phyloP scores from a whole-genome alignment of 1,140 invertebrate genomes.

The Drosophila sp. region DNA sequence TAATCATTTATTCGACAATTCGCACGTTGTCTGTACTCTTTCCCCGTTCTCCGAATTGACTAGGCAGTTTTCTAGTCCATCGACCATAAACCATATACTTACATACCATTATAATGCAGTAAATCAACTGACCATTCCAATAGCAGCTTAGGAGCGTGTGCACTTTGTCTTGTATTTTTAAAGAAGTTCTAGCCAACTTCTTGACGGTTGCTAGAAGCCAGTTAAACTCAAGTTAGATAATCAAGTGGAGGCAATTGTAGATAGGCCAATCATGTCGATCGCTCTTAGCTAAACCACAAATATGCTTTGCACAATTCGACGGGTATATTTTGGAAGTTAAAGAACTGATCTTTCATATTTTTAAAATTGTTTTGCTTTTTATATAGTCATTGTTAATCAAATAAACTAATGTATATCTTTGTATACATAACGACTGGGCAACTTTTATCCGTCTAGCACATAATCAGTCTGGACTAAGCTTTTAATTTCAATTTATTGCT shows the following conservation, averaged over 20 bases:
- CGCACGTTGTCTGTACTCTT: background rate
- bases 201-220: background rate
- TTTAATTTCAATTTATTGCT: too few relatives aligned
- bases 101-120: background rate
- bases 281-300: background rate
- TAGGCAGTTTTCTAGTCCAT: background rate
- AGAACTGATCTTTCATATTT: background rate
- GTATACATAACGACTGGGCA: too few relatives aligned
- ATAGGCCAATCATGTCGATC: background rate
- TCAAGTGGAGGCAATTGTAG: background rate
- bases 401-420: too few relatives aligned
- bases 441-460: too few relatives aligned
- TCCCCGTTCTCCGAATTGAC: background rate
- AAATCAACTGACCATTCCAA: background rate
- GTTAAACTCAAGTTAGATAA: background rate
- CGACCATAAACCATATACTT: background rate
- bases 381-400: too few relatives aligned
- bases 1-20: slow-evolving; percentile 33
- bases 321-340: background rate
- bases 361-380: too few relatives aligned
- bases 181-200: background rate
- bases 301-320: background rate
- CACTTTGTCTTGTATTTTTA: background rate
- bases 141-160: background rate
- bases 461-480: too few relatives aligned